Conservation (phyloP, 2,888 invertebrate genomes). For the Holacanthella duospinosa region DNA sequence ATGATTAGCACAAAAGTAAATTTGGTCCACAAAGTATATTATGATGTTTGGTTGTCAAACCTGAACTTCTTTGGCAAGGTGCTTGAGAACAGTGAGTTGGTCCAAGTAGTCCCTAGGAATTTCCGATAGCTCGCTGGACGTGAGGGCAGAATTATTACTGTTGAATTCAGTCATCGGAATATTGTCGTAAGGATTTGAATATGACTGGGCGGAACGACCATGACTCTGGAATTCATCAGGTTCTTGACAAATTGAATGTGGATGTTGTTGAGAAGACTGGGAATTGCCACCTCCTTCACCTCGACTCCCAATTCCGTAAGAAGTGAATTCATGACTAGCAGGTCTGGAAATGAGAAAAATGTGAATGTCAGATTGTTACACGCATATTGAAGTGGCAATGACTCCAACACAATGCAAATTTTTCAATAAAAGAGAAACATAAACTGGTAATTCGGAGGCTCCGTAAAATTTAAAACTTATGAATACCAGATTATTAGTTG, state of each 20-base stretch:
- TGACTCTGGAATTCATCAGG: not conserved
- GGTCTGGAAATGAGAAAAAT: slow-evolving; percentile 25
- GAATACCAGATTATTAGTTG: no score
- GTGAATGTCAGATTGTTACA: slow-evolving; percentile 2
- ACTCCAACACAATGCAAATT: not conserved
- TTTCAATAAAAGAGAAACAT: not conserved
- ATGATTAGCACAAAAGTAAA: slow-evolving; percentile 4
- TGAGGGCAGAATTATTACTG: slow-evolving; percentile 42
- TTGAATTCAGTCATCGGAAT: slow-evolving; percentile 4
- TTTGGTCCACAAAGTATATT: not conserved
- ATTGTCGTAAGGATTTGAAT: slow-evolving; percentile 9
- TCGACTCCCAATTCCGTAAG: slow-evolving; percentile 28
- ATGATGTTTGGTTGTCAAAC: slow-evolving; percentile 14
- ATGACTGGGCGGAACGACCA: slow-evolving; percentile 7
- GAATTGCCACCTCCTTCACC: no score
- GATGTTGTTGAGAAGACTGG: no score
- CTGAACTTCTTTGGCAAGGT: slow-evolving; percentile 66
- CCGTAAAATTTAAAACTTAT: no score
- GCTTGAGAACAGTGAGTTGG: slow-evolving; percentile 72
- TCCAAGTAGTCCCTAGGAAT: slow-evolving; percentile 74
- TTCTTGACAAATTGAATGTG: not conserved
- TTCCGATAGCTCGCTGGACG: slow-evolving; percentile 59
- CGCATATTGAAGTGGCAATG: not conserved
- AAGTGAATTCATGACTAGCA: slow-evolving; percentile 38
- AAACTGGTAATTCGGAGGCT: no score